A percentile compares a stretch with the other conserved stretches of the same genome.
phyloP scores from a whole-genome alignment of 1,140 invertebrate genomes.

The Drosophila ironensis region DNA sequence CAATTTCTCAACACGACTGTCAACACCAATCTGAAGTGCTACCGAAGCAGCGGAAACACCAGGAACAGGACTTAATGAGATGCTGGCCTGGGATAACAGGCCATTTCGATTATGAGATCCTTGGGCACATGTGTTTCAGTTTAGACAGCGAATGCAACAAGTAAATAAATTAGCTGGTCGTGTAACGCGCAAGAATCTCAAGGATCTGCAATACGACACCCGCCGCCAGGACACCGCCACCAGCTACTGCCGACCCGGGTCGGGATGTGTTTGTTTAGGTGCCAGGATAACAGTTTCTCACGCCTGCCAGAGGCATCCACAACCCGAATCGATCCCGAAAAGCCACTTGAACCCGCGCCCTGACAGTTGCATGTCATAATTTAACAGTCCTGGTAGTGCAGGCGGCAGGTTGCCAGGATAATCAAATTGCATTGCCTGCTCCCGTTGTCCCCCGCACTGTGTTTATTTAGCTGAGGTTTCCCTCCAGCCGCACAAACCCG shows the following conservation, averaged over 20 bases:
- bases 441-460: constrained; percentile 12
- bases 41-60: constrained; percentile 19
- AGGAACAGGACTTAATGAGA: constrained; percentile 37
- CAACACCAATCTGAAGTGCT: constrained; percentile 75
- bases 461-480: constrained; percentile 63
- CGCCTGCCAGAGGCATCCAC: constrained; percentile 44
- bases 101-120: constrained; percentile 41
- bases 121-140: constrained; percentile 54
- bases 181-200: constrained; percentile 27
- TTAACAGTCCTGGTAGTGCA: constrained; percentile 60
- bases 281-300: constrained; percentile 75
- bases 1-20: constrained; percentile 68
- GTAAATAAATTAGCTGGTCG: constrained; percentile 73
- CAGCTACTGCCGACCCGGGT: constrained; percentile 50
- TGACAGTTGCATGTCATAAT: constrained; percentile 78
- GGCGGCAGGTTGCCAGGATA: constrained; percentile 60
- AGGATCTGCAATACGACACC: constrained; percentile 58
- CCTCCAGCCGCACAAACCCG: background rate
- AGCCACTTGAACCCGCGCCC: constrained; percentile 54
- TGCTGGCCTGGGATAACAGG: constrained; percentile 17
- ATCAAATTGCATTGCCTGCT: constrained; percentile 43
- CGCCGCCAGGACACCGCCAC: constrained; percentile 20
- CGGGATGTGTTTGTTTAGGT: constrained; percentile 66
- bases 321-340: background rate
- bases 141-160: constrained; percentile 14